Evolutionary conservation across 2,888 invertebrate species (phyloP).

Genomic region (Eilema sororculum): DNA sequence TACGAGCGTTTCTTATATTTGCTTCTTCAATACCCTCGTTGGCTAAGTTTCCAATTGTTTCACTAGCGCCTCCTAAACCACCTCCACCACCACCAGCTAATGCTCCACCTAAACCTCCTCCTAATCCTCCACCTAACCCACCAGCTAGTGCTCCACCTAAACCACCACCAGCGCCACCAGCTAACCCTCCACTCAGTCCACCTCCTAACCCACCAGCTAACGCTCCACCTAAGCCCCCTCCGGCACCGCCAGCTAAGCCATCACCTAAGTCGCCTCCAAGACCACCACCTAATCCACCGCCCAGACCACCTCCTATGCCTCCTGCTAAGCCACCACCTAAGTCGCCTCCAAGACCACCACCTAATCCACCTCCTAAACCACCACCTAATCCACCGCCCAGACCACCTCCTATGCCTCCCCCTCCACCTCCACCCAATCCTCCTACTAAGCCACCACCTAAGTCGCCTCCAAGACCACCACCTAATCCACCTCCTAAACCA

Average conservation of each 20-base stretch:
- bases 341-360: background rate
- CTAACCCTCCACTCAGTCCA: background rate
- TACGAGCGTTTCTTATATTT: slow-evolving; percentile 11
- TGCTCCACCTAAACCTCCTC: background rate
- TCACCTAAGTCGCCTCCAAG: background rate
- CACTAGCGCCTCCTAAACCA: background rate
- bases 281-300: background rate
- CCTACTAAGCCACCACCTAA: background rate
- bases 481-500: background rate
- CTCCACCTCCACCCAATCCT: background rate
- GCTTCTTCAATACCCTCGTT: slow-evolving; percentile 5
- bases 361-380: background rate
- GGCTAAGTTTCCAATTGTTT: background rate
- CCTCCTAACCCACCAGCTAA: background rate
- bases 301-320: background rate
- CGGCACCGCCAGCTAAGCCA: background rate
- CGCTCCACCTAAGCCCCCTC: background rate
- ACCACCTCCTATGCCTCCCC: background rate
- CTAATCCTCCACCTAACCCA: background rate
- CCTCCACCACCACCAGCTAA: background rate
- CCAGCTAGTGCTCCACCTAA: background rate
- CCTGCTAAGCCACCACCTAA: background rate
- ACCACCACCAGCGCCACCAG: background rate
- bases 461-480: background rate
- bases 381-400: background rate